Base-by-base conservation (phyloP, 2,113 vertebrate species). In the Tursiops truncatus region DNA sequence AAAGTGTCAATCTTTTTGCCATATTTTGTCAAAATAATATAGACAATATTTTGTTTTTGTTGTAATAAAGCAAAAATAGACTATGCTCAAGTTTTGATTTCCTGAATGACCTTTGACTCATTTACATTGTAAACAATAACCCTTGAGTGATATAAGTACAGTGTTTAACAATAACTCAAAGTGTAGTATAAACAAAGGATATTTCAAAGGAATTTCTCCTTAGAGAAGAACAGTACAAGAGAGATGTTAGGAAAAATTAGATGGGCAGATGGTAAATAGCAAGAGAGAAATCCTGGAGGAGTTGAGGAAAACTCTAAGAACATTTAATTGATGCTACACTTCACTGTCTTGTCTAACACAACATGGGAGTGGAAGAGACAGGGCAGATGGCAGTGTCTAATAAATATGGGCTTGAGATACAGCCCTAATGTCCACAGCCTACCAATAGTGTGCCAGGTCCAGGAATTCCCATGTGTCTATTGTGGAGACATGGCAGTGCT, bases 21-120 rank as follows among this genome's bases (percentile, higher is more conserved):
- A 80, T 95, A 91, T 95, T 41, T 91, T 96, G 79, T 92, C 71
- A 95, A 80, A 93, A 63, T 94, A 74, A 80, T 63, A 38, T 1
- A 70, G 26, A 74, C 13, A 23, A 21, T 70, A 33, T 85, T 95
- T 86, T 88, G 31, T 60, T 89, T 70, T 79, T 80, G 58, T 71
- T 95, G 76, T 25, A 91, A 67, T 88, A 77, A 96, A 96, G 36
- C 28, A 95, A 67, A 96, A 13, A 88, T 47, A n/a, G 36, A 44
- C 60, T 23, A 23, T 77, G 67, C 56, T 60, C 65, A 85, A n/a
- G 60, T 77, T 85, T 91, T 95, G 33, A 77, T 96, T 93, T 95
- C 82, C 86, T 63, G 68, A 93, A 53, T 85, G 70, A 93, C 65
- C 63, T 96, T 82, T 96, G 89, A 91, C 73, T 98, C 10, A 70